Conservation (phyloP, 2,113 vertebrate genomes). For the Grammomys surdaster region DNA sequence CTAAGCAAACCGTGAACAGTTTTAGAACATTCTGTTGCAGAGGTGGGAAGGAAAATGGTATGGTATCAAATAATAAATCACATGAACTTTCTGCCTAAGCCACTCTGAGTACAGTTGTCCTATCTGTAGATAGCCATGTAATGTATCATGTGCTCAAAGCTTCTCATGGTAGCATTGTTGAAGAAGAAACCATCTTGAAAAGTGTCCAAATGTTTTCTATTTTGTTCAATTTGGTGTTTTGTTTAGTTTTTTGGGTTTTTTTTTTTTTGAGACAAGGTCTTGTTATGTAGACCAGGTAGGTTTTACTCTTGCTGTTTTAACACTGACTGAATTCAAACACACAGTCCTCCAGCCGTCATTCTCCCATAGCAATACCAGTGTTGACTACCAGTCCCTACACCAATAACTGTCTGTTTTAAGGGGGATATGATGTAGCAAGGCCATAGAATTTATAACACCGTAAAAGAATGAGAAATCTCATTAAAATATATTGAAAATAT, state of each 20-base stretch:
- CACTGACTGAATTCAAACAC: not conserved
- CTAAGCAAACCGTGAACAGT: not conserved
- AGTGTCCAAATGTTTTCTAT: not conserved
- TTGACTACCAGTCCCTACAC: not conserved
- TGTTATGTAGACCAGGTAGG: not conserved
- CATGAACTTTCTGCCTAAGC: not conserved
- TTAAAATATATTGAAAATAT: not conserved
- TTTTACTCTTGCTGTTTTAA: not conserved
- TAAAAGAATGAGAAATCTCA: conserved; percentile 25
- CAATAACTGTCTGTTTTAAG: not conserved
- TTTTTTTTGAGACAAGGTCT: not conserved
- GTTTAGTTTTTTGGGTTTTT: too few relatives aligned
- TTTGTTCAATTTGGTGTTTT: not conserved
- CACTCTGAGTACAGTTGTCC: not conserved
- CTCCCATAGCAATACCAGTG: not conserved
- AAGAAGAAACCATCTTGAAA: not conserved
- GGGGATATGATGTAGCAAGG: not conserved
- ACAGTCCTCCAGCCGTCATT: not conserved
- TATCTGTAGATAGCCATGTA: not conserved
- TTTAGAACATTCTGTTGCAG: not conserved
- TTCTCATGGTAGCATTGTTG: not conserved
- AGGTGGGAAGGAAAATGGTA: not conserved
- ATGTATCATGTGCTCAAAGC: not conserved
- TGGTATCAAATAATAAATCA: not conserved
- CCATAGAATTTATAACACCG: not conserved